Percentiles rank a stretch among this genome's conserved stretches.
phyloP scores from a whole-genome alignment of 2,888 invertebrate species.

The Agrotis exclamationis region DNA sequence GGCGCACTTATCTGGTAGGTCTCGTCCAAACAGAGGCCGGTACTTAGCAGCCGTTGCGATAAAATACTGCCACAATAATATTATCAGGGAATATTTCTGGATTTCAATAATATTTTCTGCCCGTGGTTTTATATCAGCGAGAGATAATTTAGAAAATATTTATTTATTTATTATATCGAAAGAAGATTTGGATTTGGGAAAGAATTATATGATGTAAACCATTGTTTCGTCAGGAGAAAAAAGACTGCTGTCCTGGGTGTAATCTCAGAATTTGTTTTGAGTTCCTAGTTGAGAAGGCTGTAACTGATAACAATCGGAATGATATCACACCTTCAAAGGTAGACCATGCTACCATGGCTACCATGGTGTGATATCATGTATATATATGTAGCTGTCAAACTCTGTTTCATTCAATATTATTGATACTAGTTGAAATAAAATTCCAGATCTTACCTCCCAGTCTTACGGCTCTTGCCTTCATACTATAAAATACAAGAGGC shows the following conservation, averaged over 20 bases:
- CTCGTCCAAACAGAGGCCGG: neutral
- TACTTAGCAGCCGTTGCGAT: neutral
- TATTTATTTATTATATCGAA: neutral
- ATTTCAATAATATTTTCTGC: neutral
- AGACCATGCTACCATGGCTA: too few species aligned
- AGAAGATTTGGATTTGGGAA: too few species aligned
- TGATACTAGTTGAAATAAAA: conserved; percentile 24
- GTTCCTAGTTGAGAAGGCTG: too few species aligned
- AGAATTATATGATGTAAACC: too few species aligned
- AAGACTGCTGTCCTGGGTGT: too few species aligned
- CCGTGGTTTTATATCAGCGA: too few species aligned
- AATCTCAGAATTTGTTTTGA: neutral
- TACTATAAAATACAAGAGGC: conserved; percentile 31
- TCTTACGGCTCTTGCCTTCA: neutral
- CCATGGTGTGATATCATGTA: too few species aligned
- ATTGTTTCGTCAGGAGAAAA: neutral
- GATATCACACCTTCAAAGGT: too few species aligned
- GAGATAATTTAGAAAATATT: neutral
- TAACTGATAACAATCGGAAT: too few species aligned
- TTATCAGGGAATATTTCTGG: neutral
- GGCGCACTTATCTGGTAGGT: conserved; percentile 1
- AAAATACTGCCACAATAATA: neutral
- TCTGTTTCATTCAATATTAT: too few species aligned
- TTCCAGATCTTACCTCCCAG: neutral
- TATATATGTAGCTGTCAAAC: too few species aligned